Conservation (phyloP, 1,140 invertebrate genomes). For the Ceratina japonica region DNA sequence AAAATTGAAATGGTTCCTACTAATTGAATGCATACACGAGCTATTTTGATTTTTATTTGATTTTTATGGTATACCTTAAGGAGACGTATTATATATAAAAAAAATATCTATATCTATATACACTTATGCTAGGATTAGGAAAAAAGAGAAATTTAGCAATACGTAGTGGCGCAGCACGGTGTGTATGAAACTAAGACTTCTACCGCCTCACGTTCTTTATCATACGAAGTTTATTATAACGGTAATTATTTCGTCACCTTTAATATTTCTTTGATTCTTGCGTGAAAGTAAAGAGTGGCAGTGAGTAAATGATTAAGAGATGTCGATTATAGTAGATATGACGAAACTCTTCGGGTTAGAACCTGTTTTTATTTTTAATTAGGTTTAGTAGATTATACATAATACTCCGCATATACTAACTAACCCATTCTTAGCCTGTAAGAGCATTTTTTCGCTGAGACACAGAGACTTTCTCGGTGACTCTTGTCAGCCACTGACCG, state of each 20-base stretch:
- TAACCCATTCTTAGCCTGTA: conserved; percentile 33
- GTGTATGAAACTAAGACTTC: conserved; percentile 16
- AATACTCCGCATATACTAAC: conserved; percentile 77
- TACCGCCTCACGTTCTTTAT: conserved; percentile 14
- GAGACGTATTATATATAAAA: conserved; percentile 21
- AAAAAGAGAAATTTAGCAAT: conserved; percentile 63
- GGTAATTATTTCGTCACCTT: not conserved
- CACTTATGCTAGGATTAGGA: conserved; percentile 54
- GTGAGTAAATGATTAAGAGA: conserved; percentile 18
- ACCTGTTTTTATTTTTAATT: not conserved
- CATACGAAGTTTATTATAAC: no score
- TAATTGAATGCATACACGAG: conserved; percentile 65
- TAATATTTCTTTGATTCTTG: not conserved
- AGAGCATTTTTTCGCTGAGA: conserved; percentile 58
- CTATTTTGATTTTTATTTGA: conserved; percentile 63
- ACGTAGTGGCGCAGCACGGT: conserved; percentile 42
- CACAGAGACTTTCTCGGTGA: conserved; percentile 53
- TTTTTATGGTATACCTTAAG: conserved; percentile 36
- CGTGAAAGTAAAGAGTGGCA: conserved; percentile 5
- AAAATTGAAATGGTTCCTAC: conserved; percentile 75
- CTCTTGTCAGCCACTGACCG: conserved; percentile 1
- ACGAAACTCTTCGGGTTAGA: not conserved
- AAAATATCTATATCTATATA: conserved; percentile 47
- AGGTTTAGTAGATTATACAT: conserved; percentile 67
- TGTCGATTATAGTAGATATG: conserved; percentile 20